phyloP scores from a whole-genome alignment of 1,140 invertebrate species.

The Lanistes nyassanus region DNA sequence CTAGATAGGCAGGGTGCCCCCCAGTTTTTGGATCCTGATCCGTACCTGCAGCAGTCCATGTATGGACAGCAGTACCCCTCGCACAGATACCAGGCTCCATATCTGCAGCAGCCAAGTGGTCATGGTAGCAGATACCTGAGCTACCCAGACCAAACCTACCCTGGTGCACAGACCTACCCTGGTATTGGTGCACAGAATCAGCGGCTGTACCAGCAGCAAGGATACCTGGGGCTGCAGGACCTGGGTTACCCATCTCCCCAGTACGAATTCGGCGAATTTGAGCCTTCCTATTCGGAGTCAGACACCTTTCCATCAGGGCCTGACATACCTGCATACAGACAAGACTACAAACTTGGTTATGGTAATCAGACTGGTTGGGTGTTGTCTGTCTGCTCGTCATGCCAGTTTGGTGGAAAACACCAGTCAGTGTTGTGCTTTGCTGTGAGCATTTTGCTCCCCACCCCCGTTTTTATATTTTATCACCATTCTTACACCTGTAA shows the following conservation, averaged over 20 bases:
- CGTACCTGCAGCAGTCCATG: background rate
- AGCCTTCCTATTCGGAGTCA: slow-evolving; percentile 20
- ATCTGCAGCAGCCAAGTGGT: background rate
- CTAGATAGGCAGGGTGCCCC: slow-evolving; percentile 1
- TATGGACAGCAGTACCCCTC: slow-evolving; percentile 11
- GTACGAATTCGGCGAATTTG: slow-evolving; percentile 25
- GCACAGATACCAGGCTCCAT: slow-evolving; percentile 12
- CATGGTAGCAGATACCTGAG: background rate
- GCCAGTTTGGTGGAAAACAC: background rate
- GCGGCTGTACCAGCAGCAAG: slow-evolving; percentile 16
- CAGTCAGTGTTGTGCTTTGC: no score
- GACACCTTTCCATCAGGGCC: slow-evolving; percentile 6
- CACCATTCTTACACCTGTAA: no score
- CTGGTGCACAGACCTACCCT: slow-evolving; percentile 19
- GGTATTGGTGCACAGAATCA: slow-evolving; percentile 5
- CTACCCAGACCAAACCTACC: slow-evolving; percentile 15
- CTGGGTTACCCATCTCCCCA: slow-evolving; percentile 18
- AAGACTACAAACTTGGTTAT: slow-evolving; percentile 18
- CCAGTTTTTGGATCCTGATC: slow-evolving; percentile 1
- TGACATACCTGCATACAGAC: slow-evolving; percentile 14
- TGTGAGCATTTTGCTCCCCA: no score
- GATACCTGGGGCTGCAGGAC: slow-evolving; percentile 15
- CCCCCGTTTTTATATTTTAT: no score
- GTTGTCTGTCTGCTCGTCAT: background rate
- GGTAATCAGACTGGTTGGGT: slow-evolving; percentile 12